Base-by-base conservation (phyloP, 2,113 vertebrate genomes). In the Hirundichthys speculiger region DNA sequence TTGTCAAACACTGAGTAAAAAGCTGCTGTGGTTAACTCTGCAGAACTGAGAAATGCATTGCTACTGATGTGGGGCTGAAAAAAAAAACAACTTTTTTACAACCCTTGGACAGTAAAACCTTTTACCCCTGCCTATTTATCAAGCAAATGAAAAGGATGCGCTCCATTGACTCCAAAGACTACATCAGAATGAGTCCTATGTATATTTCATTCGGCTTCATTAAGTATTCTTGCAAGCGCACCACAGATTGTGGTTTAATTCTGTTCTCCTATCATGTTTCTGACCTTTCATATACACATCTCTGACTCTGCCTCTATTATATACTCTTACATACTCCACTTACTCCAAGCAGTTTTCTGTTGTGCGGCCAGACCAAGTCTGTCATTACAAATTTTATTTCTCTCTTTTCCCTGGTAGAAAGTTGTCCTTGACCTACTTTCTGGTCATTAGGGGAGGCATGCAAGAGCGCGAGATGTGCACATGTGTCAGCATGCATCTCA, bases 371-470 rank as follows among this genome's bases (percentile, higher is more conserved):
- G 40, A 77, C 40, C 43, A 53, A 19, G 50, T 67, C 73, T 57
- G 4, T 75, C 83, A 64, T 39, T 27, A 2, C 55, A 57, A 48
- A 71, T 83, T 80, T 84, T 63, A 77, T 73, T 80, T 90, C 30
- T 80, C 73, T 80, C 73, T 80, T 58, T 86, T 79, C 66, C 76
- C 84, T 83, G 67, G 5, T 22, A 83, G 80, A 77, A 78, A 72
- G 59, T 70, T 39, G 86, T 83, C 90, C 90, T 90, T 92, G 92
- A 91, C 91, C 88, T 69, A 91, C 76, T 91, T 92, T 77, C 45
- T 18, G 43, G 42, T 71, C 75, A 59, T 65, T 69, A 24, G 47
- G 62, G 77, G 77, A 73, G 42, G 48, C 73, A 54, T 64, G 76
- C 67, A 77, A 63, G 61, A 24, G 73, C 67, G 75, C 69, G 56